Evolutionary conservation across 2,888 invertebrate species (phyloP).

Genomic region (Oscheius sp.): DNA sequence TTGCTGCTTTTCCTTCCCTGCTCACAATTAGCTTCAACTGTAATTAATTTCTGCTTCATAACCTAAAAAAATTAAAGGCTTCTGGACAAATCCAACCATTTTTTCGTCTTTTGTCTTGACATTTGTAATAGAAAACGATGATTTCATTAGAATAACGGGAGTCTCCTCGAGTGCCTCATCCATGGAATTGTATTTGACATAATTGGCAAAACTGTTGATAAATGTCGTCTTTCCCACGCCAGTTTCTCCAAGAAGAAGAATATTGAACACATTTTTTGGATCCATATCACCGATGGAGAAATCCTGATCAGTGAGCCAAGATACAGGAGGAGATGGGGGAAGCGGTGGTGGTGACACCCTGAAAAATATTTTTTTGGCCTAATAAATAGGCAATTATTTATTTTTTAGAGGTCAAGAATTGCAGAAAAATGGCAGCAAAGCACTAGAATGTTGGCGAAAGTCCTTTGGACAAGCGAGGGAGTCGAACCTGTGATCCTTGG

Average conservation of each 20-base stretch:
- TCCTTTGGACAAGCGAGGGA: no score
- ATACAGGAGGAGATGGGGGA: background rate
- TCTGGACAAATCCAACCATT: background rate
- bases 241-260: conserved; percentile 32
- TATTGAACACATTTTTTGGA: background rate
- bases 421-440: no score
- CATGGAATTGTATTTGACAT: conserved; percentile 15
- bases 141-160: conserved; percentile 7
- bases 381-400: no score
- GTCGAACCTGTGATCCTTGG: no score
- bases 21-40: background rate
- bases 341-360: no score
- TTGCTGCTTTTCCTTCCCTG: background rate
- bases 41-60: background rate
- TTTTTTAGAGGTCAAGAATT: no score
- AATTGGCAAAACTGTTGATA: conserved; percentile 30
- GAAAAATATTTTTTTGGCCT: no score
- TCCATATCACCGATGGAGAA: background rate
- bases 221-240: conserved; percentile 34
- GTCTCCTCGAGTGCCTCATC: conserved; percentile 5
- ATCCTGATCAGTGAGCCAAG: background rate
- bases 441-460: no score
- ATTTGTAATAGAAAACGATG: background rate
- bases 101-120: background rate
- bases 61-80: background rate